A percentile compares a stretch with the other conserved stretches of the same genome.
Evolutionary conservation across 2,113 vertebrate genomes (phyloP).

Genomic region (Cavia porcellus): DNA sequence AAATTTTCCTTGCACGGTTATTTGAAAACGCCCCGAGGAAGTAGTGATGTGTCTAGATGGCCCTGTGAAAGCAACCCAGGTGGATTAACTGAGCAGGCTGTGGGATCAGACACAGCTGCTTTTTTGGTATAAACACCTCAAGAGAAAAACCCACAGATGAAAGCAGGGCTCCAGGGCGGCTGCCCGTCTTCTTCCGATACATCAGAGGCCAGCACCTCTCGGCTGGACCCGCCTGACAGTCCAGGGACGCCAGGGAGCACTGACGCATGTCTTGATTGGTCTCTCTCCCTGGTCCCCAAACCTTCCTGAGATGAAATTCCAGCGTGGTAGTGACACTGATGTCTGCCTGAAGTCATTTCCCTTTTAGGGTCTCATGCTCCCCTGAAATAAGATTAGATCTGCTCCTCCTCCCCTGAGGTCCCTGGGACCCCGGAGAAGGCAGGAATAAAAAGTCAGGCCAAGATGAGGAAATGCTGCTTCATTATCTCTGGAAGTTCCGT

Average conservation of each 20-base stretch:
- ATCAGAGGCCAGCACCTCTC: not conserved
- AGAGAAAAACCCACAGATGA: not conserved
- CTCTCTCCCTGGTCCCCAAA: not conserved
- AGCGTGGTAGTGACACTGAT: not conserved
- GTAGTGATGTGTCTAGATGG: not conserved
- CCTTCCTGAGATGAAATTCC: not conserved
- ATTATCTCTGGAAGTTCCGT: conserved; percentile 7
- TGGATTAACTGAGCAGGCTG: conserved; percentile 3
- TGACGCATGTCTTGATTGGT: not conserved
- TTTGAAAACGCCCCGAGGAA: conserved; percentile 38
- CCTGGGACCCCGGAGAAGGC: not conserved
- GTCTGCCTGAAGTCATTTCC: not conserved
- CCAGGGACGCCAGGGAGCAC: not conserved
- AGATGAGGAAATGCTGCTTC: not conserved
- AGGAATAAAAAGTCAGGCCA: not conserved
- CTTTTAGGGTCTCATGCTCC: not conserved
- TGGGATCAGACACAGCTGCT: not conserved
- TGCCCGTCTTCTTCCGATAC: not conserved
- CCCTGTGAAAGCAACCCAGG: not conserved
- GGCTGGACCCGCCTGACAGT: not conserved
- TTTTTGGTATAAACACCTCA: not conserved
- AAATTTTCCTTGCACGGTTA: not conserved
- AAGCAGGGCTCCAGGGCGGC: not conserved
- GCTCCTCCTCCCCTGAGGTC: not conserved
- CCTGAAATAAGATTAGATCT: conserved; percentile 10